Evolutionary conservation across 2,113 vertebrate genomes (phyloP).

Genomic region (Ptychochromis oligacanthus): DNA sequence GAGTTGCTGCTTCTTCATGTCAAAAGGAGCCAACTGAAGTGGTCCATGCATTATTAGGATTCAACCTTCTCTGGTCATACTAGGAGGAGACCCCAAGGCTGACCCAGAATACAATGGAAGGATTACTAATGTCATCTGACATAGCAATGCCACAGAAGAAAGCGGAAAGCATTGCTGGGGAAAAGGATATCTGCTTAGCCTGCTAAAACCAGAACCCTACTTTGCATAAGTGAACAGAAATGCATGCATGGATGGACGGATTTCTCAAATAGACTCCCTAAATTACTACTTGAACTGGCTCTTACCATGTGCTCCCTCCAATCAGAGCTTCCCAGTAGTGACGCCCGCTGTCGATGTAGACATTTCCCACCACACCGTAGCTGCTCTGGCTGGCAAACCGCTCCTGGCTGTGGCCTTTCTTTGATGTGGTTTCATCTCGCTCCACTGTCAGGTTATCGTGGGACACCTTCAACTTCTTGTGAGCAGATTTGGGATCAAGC

Average conservation of each 20-base stretch:
- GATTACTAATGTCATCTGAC: not conserved
- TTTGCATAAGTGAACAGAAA: not conserved
- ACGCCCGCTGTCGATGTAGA: constrained; percentile 96
- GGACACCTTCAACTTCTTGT: constrained; percentile 95
- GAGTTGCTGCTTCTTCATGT: not conserved
- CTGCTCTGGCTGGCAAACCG: constrained; percentile 94
- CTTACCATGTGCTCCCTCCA: constrained; percentile 96
- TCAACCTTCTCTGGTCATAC: not conserved
- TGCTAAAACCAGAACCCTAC: not conserved
- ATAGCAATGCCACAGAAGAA: not conserved
- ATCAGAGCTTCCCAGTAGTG: constrained; percentile 99
- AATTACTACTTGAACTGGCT: not conserved
- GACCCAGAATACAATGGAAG: not conserved
- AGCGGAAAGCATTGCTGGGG: not conserved
- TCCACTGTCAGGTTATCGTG: constrained; percentile 97
- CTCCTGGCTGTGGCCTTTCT: constrained; percentile 96
- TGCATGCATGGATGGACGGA: not conserved
- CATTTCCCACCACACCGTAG: constrained; percentile 94
- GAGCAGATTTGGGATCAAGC: constrained; percentile 96
- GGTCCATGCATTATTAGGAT: no score
- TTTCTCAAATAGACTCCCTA: not conserved
- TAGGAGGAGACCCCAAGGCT: not conserved
- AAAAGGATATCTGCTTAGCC: not conserved
- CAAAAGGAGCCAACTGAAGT: not conserved
- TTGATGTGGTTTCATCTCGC: constrained; percentile 94